Evolutionary conservation across 92 coral and sea anemone genomes (phyloP).

Genomic region (Zoanthus gigantus): DNA sequence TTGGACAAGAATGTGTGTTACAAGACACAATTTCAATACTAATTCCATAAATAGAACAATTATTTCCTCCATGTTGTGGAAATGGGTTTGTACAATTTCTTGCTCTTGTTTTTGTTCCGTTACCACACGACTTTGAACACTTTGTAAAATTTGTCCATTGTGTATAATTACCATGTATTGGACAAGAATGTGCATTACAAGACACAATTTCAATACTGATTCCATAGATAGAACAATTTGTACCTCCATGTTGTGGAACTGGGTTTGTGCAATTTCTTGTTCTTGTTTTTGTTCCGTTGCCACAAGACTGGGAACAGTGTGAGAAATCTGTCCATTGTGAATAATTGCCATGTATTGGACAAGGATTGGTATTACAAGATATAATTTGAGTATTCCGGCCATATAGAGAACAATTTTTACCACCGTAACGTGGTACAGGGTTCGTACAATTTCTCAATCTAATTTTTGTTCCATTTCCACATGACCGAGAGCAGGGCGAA

Average conservation of each 20-base stretch:
- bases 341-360: slow-evolving; percentile 64
- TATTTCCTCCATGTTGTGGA: slow-evolving; percentile 79
- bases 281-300: slow-evolving; percentile 71
- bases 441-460: slow-evolving; percentile 45
- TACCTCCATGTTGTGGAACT: slow-evolving; percentile 71
- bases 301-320: slow-evolving; percentile 72
- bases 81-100: slow-evolving; percentile 55
- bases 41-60: slow-evolving; percentile 71
- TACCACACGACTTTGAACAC: slow-evolving; percentile 75
- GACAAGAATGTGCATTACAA: slow-evolving; percentile 74
- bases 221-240: slow-evolving; percentile 70
- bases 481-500: slow-evolving; percentile 26
- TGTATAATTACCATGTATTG: slow-evolving; percentile 76
- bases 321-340: slow-evolving; percentile 80
- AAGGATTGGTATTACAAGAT: slow-evolving; percentile 6
- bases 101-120: slow-evolving; percentile 44
- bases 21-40: slow-evolving; percentile 60
- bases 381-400: not conserved
- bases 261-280: slow-evolving; percentile 79
- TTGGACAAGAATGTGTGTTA: slow-evolving; percentile 74
- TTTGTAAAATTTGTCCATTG: slow-evolving; percentile 73
- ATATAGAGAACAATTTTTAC: slow-evolving; percentile 12
- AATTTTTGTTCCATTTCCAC: slow-evolving; percentile 51
- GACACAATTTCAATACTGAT: slow-evolving; percentile 45
- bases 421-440: slow-evolving; percentile 43